Percentiles rank a stretch among this genome's conserved stretches.
phyloP scores from a whole-genome alignment of 2,797 vertebrate genomes.

The Champsocephalus esox region DNA sequence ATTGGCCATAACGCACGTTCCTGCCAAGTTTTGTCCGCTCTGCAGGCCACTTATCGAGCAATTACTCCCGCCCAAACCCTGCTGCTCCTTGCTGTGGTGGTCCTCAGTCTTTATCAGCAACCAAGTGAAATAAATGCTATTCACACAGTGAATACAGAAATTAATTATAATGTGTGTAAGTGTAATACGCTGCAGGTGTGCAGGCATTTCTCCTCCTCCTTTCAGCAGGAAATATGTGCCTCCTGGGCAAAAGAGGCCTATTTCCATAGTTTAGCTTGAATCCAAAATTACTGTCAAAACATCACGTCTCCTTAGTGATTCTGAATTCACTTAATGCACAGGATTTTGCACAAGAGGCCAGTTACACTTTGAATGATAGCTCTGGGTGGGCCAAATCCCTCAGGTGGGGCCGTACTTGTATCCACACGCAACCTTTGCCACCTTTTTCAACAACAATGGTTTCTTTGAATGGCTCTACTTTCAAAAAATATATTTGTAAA shows the following conservation, averaged over 20 bases:
- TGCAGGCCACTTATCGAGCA: conserved; percentile 48
- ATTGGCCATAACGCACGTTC: conserved; percentile 67
- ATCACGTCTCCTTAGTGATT: conserved; percentile 48
- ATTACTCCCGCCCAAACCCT: conserved; percentile 33
- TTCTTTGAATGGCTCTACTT: conserved; percentile 51
- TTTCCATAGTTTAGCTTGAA: conserved; percentile 70
- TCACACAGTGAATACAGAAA: conserved; percentile 13
- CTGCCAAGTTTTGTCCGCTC: conserved; percentile 51
- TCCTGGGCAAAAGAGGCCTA: conserved; percentile 40
- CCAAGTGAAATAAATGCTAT: conserved; percentile 12
- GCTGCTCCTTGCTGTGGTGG: conserved; percentile 8
- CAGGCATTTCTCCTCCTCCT: conserved; percentile 14
- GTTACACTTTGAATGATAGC: conserved; percentile 65
- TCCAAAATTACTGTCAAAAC: conserved; percentile 79
- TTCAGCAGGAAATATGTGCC: conserved; percentile 56
- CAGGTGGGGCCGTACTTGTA: conserved; percentile 54
- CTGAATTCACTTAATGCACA: conserved; percentile 52
- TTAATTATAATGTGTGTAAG: conserved; percentile 13
- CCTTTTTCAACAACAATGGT: conserved; percentile 19
- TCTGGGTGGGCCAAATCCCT: conserved; percentile 42
- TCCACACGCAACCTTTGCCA: conserved; percentile 40
- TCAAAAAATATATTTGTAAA: conserved; percentile 32
- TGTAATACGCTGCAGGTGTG: conserved; percentile 53
- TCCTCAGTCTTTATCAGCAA: conserved; percentile 38
- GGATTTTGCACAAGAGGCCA: conserved; percentile 56